Base-by-base conservation (phyloP, 2,888 invertebrate species). In the Cosmia pyralina region DNA sequence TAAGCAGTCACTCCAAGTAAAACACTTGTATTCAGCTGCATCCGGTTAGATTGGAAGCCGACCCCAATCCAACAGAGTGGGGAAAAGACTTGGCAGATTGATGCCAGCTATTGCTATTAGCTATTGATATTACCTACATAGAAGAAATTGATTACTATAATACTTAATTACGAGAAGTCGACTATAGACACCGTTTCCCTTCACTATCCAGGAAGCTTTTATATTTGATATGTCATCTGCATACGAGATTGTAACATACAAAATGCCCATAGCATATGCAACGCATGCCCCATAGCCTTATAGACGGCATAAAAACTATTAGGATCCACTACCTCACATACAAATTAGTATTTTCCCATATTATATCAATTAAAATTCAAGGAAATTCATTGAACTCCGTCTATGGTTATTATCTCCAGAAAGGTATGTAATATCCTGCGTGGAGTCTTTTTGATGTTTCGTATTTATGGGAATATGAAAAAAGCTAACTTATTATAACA, bases 301-400 rank as follows among this genome's bases (percentile, higher is more conserved):
- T 81, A 71, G 81, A 77, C 53, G 58, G 76, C 67, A 84, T 78
- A 86, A 85, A 86, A 86, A 84, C 82, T 87, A 87, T 74, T 84
- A 68, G 28, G 44, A 19, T 3, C 52, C 11, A 63, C 76, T 7
- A 62, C 69, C 66, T 48, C 52, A 82, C 87, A 86, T 86, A 87
- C 84, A 87, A 86, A 86, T 84, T 69, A 85, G 83, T 75, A 77
- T 62, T 83, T 84, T 50, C 60, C 46, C 64, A 79, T 77, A 52
- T 77, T 72, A 72, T 53, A 58, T 60, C 19, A 85, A 84, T 86
- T 85, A 87, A 82, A 70, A 87, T 87, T 86, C 86, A 86, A 86
- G 86, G 86, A 81, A 82, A 86, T 84, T 84, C 86, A 79, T 72
- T 85, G 85, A 86, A 82, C 85, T 72, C 53, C 2, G 70, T 38